These are phyloP conservation scores for Paradisaea rubra DNA, from an alignment of 2,113 vertebrate genomes.

Conservation along the genomic window DNA sequence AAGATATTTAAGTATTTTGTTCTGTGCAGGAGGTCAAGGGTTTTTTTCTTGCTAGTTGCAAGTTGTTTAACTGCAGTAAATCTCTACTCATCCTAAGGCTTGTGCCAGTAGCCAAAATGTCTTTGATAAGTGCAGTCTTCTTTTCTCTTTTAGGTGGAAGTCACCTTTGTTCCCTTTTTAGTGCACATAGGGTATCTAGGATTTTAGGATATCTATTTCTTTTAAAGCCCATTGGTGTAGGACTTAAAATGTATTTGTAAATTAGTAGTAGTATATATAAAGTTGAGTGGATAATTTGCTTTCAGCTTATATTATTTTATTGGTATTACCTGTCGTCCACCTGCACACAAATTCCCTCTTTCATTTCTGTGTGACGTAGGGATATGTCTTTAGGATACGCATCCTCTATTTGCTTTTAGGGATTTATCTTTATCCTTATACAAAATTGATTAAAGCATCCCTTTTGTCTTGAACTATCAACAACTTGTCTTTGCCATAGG, in stretches of 20 bases:
- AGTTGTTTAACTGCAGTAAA: not conserved
- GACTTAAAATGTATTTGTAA: not conserved
- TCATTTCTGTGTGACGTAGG: not conserved
- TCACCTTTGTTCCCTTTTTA: not conserved
- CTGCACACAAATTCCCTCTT: not conserved
- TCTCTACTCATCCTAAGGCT: not conserved
- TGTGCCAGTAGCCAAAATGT: not conserved
- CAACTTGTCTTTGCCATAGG: not conserved
- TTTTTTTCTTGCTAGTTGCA: not conserved
- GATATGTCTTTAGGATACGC: not conserved
- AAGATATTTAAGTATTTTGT: not conserved
- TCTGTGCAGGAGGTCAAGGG: not conserved
- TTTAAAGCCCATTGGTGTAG: not conserved
- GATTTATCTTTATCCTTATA: not conserved
- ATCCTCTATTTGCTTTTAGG: not conserved
- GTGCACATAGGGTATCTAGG: not conserved
- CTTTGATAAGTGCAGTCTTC: not conserved
- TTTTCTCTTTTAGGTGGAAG: not conserved
- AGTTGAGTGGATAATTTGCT: not conserved
- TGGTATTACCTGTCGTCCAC: not conserved
- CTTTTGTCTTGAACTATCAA: not conserved
- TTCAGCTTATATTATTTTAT: not conserved
- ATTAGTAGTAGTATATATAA: not conserved
- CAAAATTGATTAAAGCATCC: not conserved
- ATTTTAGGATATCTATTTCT: not conserved